Evolutionary conservation across 2,797 vertebrate species (phyloP), one percentile per base, ranked within the genome.

Genomic region (Eptatretus atami): DNA sequence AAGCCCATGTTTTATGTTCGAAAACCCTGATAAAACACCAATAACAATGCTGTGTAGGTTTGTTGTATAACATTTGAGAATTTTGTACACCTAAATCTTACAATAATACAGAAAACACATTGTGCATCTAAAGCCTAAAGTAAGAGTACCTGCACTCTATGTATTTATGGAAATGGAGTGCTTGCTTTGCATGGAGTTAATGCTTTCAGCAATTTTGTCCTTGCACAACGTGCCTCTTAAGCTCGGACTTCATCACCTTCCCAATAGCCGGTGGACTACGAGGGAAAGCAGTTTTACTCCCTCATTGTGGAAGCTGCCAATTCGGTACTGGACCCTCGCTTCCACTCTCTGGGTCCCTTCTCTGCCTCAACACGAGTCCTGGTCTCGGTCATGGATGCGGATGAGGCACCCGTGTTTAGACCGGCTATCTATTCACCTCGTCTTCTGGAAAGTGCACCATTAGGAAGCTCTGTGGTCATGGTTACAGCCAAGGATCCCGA

Each of bases 251-350:
- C 25, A 19, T 25, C 64, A 13, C 15, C 52, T 52, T 57, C 3
- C 64, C 15, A 15, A 72, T 68, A 81, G 79, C 70, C 74, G 1
- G 77, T 90, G 1, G 84, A 90, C 75, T 87, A 84, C 3, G 84
- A 88, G 72, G 80, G 76, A 66, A 75, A 77, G 1, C 82, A 74
- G 65, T 80, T 81, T 53, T 88, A 82, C 66, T 78, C 81, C 15
- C 84, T 88, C 70, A 82, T 80, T 0, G 82, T 86, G 65, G 84
- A 88, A 69, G 84, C 84, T 53, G 77, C 83, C 68, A 87, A 87
- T 73, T 25, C 57, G 57, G 57, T 61, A 3, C n/a, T 25, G 12
- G 57, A 25, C 55, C 82, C 83, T 3, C 82, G 80, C 54, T 87
- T 83, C 71, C 69, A 86, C 53, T 79, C 82, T 1, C 77, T 78